phyloP scores from a whole-genome alignment of 2,797 vertebrate species.

The Manis crassicaudata region DNA sequence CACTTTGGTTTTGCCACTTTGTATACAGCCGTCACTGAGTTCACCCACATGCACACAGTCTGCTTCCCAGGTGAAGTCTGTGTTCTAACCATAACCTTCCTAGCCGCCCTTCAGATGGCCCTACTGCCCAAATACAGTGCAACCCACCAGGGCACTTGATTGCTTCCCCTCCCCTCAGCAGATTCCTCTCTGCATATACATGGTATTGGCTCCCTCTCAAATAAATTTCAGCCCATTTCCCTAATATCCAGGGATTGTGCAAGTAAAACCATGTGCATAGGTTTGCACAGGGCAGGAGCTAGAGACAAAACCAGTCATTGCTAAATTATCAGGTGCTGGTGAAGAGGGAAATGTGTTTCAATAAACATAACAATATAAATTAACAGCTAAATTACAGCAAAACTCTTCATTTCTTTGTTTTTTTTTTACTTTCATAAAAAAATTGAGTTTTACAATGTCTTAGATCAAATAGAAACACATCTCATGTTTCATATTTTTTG shows the following conservation, averaged over 20 bases:
- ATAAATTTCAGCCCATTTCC: background rate
- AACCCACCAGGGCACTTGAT: background rate
- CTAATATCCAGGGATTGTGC: background rate
- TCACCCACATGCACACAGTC: background rate
- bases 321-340: background rate
- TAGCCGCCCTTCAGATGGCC: too few relatives aligned
- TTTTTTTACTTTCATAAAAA: background rate
- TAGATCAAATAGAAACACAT: background rate
- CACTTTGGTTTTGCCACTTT: accelerated
- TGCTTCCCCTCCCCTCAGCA: background rate
- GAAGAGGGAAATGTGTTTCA: background rate
- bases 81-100: background rate
- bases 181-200: background rate
- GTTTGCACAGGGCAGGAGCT: background rate
- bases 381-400: background rate
- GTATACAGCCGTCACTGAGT: background rate
- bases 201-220: background rate
- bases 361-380: background rate
- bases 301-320: background rate
- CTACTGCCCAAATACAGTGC: background rate
- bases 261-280: background rate
- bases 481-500: background rate
- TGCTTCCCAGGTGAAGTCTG: background rate
- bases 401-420: background rate
- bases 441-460: background rate